Percentiles rank a stretch among this genome's conserved stretches.
phyloP scores from a whole-genome alignment of 2,113 vertebrate genomes.

The Isurus oxyrinchus region DNA sequence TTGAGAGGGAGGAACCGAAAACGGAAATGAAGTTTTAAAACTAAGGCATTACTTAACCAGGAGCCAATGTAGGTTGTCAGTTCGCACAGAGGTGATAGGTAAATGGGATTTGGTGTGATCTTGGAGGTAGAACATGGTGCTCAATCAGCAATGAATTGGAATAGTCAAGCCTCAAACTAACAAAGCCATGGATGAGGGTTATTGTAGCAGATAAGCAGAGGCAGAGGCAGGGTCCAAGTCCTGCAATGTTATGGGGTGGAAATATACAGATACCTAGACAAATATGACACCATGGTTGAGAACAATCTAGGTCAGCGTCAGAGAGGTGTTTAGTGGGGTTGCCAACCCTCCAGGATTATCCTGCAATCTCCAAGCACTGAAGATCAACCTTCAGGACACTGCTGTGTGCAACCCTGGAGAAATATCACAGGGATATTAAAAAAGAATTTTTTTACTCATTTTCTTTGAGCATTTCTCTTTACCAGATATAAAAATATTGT shows the following conservation, averaged over 20 bases:
- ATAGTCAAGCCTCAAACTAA: background rate
- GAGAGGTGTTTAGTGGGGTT: background rate
- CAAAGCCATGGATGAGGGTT: background rate
- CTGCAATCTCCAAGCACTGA: too few species aligned
- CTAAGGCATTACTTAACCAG: too few species aligned
- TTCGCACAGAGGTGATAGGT: background rate
- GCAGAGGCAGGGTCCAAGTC: background rate
- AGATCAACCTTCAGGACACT: too few species aligned
- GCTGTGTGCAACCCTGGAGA: too few species aligned
- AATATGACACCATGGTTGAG: background rate
- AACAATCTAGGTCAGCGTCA: background rate
- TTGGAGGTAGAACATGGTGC: background rate
- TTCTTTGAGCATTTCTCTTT: too few species aligned
- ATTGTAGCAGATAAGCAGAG: background rate
- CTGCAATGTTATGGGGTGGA: background rate
- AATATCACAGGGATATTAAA: too few species aligned
- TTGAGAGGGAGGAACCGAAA: background rate
- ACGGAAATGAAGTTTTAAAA: background rate
- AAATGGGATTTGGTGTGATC: background rate
- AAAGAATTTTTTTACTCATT: too few species aligned
- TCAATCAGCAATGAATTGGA: background rate
- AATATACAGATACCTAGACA: background rate
- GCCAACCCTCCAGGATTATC: too few species aligned
- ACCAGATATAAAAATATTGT: too few species aligned
- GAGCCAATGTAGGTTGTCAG: background rate